These are phyloP conservation scores for Neostethus bicornis DNA, from an alignment of 2,797 vertebrate species.

Conservation along the genomic window DNA sequence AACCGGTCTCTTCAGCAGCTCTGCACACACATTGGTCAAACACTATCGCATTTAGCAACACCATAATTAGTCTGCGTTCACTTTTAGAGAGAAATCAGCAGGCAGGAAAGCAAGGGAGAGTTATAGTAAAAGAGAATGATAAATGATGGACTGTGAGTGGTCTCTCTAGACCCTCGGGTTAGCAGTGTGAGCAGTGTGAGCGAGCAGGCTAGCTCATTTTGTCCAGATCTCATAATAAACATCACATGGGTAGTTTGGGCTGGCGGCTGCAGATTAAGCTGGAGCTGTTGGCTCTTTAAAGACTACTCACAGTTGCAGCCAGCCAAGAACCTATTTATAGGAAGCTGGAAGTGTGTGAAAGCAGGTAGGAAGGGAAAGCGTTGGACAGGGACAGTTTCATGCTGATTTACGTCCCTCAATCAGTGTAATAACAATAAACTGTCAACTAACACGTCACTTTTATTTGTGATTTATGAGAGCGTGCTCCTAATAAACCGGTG, in stretches of 20 bases:
- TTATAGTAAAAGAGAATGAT: conserved; percentile 58
- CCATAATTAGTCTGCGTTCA: conserved; percentile 49
- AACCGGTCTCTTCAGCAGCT: conserved; percentile 10
- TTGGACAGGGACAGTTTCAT: conserved; percentile 54
- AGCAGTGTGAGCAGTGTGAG: conserved; percentile 67
- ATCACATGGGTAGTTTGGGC: conserved; percentile 78
- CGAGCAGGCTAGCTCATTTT: conserved; percentile 74
- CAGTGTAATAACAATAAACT: conserved; percentile 76
- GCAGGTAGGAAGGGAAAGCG: conserved; percentile 62
- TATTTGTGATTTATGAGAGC: conserved; percentile 72
- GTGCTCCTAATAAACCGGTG: conserved; percentile 67
- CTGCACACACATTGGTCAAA: conserved; percentile 20
- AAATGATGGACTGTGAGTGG: conserved; percentile 67
- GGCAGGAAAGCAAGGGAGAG: conserved; percentile 38
- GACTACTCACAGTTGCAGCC: conserved; percentile 63
- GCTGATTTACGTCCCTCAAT: conserved; percentile 76
- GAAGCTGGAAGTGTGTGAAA: conserved; percentile 67
- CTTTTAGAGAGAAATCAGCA: conserved; percentile 42
- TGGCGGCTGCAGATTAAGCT: conserved; percentile 77
- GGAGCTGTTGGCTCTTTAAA: conserved; percentile 76
- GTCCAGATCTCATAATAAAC: conserved; percentile 75
- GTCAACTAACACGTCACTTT: conserved; percentile 66
- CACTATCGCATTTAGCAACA: conserved; percentile 40
- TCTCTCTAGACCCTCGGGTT: conserved; percentile 66
- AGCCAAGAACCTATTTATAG: conserved; percentile 74